phyloP scores from a whole-genome alignment of 2,888 invertebrate species.

The Aspidiotus destructor region DNA sequence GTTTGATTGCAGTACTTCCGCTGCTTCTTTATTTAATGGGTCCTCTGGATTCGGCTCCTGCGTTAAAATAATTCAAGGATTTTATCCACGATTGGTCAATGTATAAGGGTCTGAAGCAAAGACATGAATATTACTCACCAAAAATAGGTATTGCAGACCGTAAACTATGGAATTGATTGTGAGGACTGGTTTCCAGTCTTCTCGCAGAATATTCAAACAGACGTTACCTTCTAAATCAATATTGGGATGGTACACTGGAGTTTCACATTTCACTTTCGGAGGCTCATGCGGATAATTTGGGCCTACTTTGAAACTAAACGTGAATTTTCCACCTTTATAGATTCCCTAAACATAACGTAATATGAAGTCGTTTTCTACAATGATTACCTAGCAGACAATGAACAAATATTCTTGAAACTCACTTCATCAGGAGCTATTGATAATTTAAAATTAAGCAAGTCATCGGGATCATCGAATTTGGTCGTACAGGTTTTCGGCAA shows the following conservation, averaged over 20 bases:
- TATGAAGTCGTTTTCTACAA: background rate
- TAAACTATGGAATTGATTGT: conserved; percentile 97
- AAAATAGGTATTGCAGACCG: conserved; percentile 91
- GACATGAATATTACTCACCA: conserved; percentile 51
- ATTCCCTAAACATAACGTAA: conserved; percentile 56
- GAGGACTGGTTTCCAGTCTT: conserved; percentile 98
- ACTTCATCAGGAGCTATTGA: conserved; percentile 93
- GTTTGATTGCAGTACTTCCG: conserved; percentile 91
- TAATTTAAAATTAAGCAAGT: conserved; percentile 89
- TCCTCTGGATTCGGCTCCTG: conserved; percentile 98
- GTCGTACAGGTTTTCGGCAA: conserved; percentile 93
- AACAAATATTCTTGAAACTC: conserved; percentile 35
- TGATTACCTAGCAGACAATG: background rate
- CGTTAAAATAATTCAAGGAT: conserved; percentile 35
- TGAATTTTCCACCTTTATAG: conserved; percentile 86
- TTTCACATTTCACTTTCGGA: conserved; percentile 97
- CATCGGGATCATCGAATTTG: conserved; percentile 93
- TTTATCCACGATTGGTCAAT: conserved; percentile 2
- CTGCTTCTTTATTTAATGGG: conserved; percentile 96
- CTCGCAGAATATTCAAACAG: conserved; percentile 90
- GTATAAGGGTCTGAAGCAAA: background rate
- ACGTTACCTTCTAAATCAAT: conserved; percentile 97
- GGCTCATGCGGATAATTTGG: conserved; percentile 97
- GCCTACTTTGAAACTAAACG: conserved; percentile 95
- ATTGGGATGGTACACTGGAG: conserved; percentile 95